Conservation (phyloP, 2,113 vertebrate species). For the Atlantisia rogersi region DNA sequence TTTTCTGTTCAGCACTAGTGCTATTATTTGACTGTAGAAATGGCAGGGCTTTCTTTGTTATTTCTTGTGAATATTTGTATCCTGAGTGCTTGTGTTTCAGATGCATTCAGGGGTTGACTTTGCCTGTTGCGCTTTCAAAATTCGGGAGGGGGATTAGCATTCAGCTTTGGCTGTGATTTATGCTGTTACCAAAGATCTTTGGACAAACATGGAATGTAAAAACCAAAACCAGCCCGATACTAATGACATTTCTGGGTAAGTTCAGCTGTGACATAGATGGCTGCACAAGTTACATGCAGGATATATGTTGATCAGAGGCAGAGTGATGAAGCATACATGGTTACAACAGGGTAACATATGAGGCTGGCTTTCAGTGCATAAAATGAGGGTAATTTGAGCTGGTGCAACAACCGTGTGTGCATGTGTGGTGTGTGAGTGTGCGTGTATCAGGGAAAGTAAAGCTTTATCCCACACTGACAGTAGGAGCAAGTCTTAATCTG, state of each 20-base stretch:
- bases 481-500: conserved; percentile 19
- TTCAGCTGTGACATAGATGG: background rate
- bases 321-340: background rate
- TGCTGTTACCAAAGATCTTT: background rate
- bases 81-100: background rate
- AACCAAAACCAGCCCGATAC: background rate
- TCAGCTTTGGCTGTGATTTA: conserved; percentile 6
- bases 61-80: background rate
- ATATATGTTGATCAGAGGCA: background rate
- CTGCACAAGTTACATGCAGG: background rate
- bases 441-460: fast-evolving
- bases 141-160: conserved; percentile 16
- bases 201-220: background rate
- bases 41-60: background rate
- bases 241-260: background rate
- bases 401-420: background rate
- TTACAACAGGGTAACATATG: background rate
- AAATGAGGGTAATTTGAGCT: background rate
- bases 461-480: background rate
- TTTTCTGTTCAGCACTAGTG: background rate
- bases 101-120: background rate
- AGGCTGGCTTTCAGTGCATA: background rate
- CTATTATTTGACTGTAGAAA: background rate
- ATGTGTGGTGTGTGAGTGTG: background rate
- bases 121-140: conserved; percentile 40